Evolutionary conservation across 2,113 vertebrate genomes (phyloP), one percentile per base, ranked within the genome.

Genomic region (Gymnorhina tibicen): DNA sequence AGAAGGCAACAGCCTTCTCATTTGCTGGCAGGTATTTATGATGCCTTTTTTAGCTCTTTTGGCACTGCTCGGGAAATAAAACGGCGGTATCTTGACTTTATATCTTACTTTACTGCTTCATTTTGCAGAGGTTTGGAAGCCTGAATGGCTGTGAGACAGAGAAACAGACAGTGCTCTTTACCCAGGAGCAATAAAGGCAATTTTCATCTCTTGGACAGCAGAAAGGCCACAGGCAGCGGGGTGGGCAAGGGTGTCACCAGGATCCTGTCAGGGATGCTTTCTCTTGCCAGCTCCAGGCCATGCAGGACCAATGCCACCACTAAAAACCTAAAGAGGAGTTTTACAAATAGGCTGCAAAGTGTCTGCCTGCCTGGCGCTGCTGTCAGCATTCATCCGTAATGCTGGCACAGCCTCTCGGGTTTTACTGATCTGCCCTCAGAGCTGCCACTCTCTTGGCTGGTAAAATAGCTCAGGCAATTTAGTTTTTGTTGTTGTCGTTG

Each of bases 251-350:
- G 3, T 37, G 33, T 14, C 60, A 23, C 46, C 4, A 3, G 39
- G 22, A 10, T 56, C 23, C 21, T 35, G 5, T 8, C 5, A 37
- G 50, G 37, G 35, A 28, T 2, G 0, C 6, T 33, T 35, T 22
- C 6, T 19, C 21, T 55, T 11, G 11, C 32, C 13, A 30, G 11
- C 26, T 42, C 27, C 89, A 42, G 37, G 35, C 21, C 19, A 13
- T 1, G 0, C 1, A 2, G 22, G 19, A 56, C 37, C n/a, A 37
- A 74, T 87, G 17, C 6, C 13, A 70, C 4, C 0, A 0, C 4
- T 16, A 22, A 33, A 66, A 69, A 11, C 6, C 13, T 6, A 13
- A 52, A 27, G 8, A 5, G 10, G 35, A 56, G 26, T 30, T 72
- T 37, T 10, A 16, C 30, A 42, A 27, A 50, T 1, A 1, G 6